Percentiles rank a stretch among this genome's conserved stretches.
These are phyloP conservation scores for Stenodera caucasica DNA, from an alignment of 2,888 invertebrate species.

Conservation along the genomic window DNA sequence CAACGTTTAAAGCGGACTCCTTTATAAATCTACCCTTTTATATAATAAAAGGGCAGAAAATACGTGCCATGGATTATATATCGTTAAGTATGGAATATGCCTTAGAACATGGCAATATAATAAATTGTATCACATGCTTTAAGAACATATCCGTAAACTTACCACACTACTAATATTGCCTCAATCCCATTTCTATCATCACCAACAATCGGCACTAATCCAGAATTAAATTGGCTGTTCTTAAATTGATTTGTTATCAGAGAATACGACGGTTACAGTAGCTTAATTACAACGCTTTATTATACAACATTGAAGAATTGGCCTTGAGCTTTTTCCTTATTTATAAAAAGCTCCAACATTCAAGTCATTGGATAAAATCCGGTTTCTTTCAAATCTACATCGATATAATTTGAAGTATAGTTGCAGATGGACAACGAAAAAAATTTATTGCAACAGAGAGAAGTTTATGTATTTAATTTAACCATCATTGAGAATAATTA, in stretches of 20 bases:
- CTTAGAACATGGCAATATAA: constrained; percentile 7
- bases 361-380: neutral
- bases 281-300: neutral
- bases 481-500: constrained; percentile 3
- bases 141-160: constrained; percentile 4
- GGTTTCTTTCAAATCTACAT: neutral
- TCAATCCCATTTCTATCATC: neutral
- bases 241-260: neutral
- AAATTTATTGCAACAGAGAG: neutral
- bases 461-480: constrained; percentile 8
- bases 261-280: neutral
- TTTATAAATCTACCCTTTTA: constrained; percentile 16
- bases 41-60: constrained; percentile 12
- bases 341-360: neutral
- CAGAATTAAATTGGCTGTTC: constrained; percentile 1
- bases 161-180: neutral
- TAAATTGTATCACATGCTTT: neutral
- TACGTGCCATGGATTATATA: constrained; percentile 14
- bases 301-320: neutral
- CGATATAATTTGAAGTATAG: neutral
- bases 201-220: constrained; percentile 1
- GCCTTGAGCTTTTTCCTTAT: neutral
- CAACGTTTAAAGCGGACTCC: constrained; percentile 13
- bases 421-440: neutral
- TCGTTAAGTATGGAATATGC: constrained; percentile 10